Percentiles rank a stretch among this genome's conserved stretches.
Evolutionary conservation across 2,888 invertebrate genomes (phyloP).

Genomic region (Abrostola triplasia): DNA sequence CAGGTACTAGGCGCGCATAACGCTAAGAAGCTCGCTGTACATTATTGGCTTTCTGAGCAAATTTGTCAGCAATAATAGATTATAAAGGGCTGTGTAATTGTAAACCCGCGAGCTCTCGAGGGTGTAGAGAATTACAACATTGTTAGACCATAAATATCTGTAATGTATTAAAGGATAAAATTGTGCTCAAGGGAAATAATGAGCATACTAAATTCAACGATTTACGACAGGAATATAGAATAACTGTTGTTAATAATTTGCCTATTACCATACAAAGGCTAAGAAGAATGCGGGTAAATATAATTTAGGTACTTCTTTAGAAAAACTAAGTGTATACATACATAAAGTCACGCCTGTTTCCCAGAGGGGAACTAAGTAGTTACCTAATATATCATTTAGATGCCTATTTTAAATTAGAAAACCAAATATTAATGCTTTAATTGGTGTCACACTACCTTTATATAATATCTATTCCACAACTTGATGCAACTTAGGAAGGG

Average conservation of each 20-base stretch:
- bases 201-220: background rate
- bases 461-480: too few relatives aligned
- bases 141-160: slow-evolving; percentile 13
- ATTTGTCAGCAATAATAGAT: slow-evolving; percentile 48
- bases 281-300: too few relatives aligned
- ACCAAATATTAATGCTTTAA: too few relatives aligned
- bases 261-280: too few relatives aligned
- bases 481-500: too few relatives aligned
- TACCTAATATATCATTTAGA: too few relatives aligned
- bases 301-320: too few relatives aligned
- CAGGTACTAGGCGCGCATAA: slow-evolving; percentile 6
- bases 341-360: too few relatives aligned
- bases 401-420: too few relatives aligned
- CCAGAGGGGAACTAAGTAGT: too few relatives aligned
- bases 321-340: too few relatives aligned
- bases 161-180: slow-evolving; percentile 19
- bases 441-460: too few relatives aligned
- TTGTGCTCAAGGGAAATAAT: slow-evolving; percentile 21
- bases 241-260: background rate
- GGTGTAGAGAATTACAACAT: slow-evolving; percentile 19
- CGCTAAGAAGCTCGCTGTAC: slow-evolving; percentile 5
- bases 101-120: slow-evolving; percentile 20
- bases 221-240: slow-evolving; percentile 3
- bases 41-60: slow-evolving; percentile 33
- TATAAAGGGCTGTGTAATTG: slow-evolving; percentile 44